A percentile compares a stretch with the other conserved stretches of the same genome.
phyloP scores from a whole-genome alignment of 2,797 vertebrate genomes.

The Hemitrygon akajei region DNA sequence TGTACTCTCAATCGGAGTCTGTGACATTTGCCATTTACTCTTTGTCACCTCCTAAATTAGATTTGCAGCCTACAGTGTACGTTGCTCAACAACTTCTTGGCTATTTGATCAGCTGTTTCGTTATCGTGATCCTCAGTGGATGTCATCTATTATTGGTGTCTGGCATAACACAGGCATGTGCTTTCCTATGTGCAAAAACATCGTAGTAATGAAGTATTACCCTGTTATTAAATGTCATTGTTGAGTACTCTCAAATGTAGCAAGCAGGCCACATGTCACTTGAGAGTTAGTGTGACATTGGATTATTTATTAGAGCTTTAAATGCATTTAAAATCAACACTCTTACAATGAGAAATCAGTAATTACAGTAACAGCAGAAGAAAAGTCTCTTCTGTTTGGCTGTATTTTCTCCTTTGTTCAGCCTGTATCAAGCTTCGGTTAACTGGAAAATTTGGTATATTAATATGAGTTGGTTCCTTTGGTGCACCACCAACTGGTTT shows the following conservation, averaged over 20 bases:
- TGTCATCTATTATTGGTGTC: neutral
- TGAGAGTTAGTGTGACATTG: neutral
- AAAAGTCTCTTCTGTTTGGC: slow-evolving; percentile 5
- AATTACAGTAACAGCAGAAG: slow-evolving; percentile 30
- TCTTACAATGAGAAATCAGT: neutral
- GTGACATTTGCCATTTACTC: slow-evolving; percentile 1
- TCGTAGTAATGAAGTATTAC: neutral
- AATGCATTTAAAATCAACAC: neutral
- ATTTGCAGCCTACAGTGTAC: neutral
- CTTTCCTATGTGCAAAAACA: neutral
- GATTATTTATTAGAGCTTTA: neutral
- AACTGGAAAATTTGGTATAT: slow-evolving; percentile 22
- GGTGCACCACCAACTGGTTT: neutral
- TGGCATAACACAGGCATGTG: neutral
- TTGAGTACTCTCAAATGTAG: neutral
- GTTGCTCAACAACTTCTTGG: neutral
- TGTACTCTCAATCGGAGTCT: neutral
- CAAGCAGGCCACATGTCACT: neutral
- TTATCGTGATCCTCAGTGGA: neutral
- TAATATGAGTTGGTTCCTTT: neutral
- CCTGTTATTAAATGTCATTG: neutral
- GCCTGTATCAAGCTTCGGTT: slow-evolving; percentile 5
- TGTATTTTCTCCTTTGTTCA: neutral
- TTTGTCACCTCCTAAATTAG: neutral
- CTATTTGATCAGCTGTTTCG: neutral